Base-by-base conservation (phyloP, 2,113 vertebrate species). In the Emydura subglobosa region DNA sequence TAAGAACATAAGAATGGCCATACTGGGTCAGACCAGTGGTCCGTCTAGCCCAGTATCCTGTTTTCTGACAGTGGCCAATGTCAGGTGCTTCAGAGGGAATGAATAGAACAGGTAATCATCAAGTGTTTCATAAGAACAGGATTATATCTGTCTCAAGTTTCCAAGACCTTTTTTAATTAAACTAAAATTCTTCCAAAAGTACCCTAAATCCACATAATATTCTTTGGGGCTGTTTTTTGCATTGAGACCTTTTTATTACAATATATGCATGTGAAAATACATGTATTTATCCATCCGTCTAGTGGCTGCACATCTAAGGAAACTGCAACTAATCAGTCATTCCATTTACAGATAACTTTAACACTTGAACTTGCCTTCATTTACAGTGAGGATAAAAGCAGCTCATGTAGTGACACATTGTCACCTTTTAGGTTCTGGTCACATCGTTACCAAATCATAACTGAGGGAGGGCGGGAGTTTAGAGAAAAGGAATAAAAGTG, bases 391-490 rank as follows among this genome's bases (percentile, higher is more conserved):
- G 0, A 13, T 16, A 55, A 86, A 90, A 86, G 90, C 81, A 93
- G 82, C 90, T 94, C 96, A 95, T 96, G 96, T 96, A 95, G 82
- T 49, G 96, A 34, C 87, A 92, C 83, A 93, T 95, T 96, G 95
- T 97, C 96, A 94, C 95, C 96, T 95, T 87, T 92, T 84, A 5
- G 95, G 94, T 92, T 95, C 90, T 89, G 85, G 94, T 95, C 93
- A 95, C 95, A 96, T 97, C 97, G 96, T 96, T 97, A 97, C 61
- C 88, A 85, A 80, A 86, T 97, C 94, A 96, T 97, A 95, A 97
- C 96, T 97, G 96, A 97, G 96, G 93, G 96, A 96, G 83, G 94
- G 39, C 39, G 39, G 39, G 96, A 97, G 96, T 96, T 96, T 95
- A 95, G 93, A 49, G 16, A 86, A 92, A 95, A 95, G 61, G 91